Conservation (phyloP, 1,140 invertebrate species). For the Saccostrea glomerata region DNA sequence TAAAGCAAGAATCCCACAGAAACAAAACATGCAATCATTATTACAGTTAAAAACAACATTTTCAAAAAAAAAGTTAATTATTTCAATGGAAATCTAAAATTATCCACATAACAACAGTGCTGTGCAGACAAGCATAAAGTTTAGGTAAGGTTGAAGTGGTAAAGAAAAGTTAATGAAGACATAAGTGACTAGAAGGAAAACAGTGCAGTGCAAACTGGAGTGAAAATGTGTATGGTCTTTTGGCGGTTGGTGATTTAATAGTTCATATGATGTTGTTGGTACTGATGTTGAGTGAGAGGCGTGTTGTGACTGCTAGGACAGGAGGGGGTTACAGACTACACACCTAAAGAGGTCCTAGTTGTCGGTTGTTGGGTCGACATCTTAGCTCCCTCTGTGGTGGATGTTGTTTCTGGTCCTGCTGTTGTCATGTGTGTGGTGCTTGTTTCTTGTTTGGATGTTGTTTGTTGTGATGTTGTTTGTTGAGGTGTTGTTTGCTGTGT, state of each 20-base stretch:
- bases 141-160: no score
- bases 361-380: not conserved
- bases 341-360: conserved; percentile 35
- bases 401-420: conserved; percentile 33
- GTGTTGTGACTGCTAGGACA: not conserved
- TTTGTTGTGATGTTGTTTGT: not conserved
- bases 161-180: no score
- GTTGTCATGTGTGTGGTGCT: not conserved
- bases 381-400: conserved; percentile 39
- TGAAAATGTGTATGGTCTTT: no score
- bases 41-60: no score
- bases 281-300: not conserved
- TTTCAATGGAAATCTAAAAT: no score
- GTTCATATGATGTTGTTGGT: no score
- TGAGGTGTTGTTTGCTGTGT: not conserved
- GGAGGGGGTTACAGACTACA: conserved; percentile 12
- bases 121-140: no score
- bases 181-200: no score
- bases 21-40: not conserved
- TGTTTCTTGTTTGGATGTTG: conserved; percentile 12
- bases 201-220: not conserved
- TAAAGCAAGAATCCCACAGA: not conserved
- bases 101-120: no score
- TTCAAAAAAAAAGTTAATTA: no score
- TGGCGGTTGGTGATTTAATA: no score